phyloP scores from a whole-genome alignment of 2,797 vertebrate genomes.

The Sparus aurata region DNA sequence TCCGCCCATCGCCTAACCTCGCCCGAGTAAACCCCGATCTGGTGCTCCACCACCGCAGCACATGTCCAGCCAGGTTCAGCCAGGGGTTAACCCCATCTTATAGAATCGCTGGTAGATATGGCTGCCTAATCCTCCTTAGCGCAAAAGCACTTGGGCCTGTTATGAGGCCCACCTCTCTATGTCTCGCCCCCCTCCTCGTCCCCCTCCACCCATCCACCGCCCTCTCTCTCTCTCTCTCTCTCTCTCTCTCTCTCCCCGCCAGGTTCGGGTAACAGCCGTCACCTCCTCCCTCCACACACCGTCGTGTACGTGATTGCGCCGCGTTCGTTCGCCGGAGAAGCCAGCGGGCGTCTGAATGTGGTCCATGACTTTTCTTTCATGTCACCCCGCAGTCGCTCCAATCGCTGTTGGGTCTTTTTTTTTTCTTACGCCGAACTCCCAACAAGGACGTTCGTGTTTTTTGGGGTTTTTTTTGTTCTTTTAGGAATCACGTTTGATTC shows the following conservation, averaged over 20 bases:
- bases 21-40: constrained; percentile 15
- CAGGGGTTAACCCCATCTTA: constrained; percentile 87
- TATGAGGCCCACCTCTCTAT: constrained; percentile 72
- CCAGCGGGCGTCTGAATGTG: constrained; percentile 25
- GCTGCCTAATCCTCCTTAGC: constrained; percentile 87
- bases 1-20: background rate
- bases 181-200: constrained; percentile 1
- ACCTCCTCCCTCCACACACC: constrained; percentile 20
- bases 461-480: background rate
- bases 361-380: constrained; percentile 59
- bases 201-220: constrained; percentile 2
- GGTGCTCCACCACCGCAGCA: constrained; percentile 57
- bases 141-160: constrained; percentile 84
- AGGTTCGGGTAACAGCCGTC: constrained; percentile 35
- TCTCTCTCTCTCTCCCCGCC: constrained; percentile 26
- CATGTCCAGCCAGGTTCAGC: constrained; percentile 83
- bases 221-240: constrained; percentile 1
- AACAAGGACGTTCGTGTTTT: background rate
- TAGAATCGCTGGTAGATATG: constrained; percentile 81
- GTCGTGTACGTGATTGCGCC: constrained; percentile 10
- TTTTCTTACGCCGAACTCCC: too few species aligned
- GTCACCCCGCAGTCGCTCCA: constrained; percentile 47
- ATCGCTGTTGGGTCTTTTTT: constrained; percentile 10
- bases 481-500: constrained; percentile 1
- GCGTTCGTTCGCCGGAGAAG: background rate